phyloP scores from a whole-genome alignment of 2,797 vertebrate species.

The Vireo griseus region DNA sequence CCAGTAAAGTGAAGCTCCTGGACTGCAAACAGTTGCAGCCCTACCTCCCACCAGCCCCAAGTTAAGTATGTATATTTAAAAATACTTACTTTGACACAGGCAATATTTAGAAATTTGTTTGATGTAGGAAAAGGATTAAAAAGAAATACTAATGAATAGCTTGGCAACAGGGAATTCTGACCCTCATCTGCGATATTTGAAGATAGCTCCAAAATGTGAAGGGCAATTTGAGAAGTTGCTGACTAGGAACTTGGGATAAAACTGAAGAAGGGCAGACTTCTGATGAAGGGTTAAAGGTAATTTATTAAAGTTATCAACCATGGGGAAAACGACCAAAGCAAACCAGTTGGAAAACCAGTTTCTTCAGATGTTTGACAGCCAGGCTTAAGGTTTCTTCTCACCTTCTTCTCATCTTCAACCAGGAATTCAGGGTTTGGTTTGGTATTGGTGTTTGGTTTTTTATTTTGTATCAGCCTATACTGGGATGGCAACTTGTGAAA shows the following conservation, averaged over 20 bases:
- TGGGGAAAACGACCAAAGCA: background rate
- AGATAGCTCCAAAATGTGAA: background rate
- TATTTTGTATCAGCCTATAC: background rate
- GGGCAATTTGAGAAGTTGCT: background rate
- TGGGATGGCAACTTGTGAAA: background rate
- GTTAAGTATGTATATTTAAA: background rate
- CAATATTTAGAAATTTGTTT: background rate
- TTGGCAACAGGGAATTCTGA: background rate
- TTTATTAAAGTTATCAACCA: background rate
- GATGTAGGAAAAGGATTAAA: background rate
- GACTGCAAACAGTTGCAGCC: background rate
- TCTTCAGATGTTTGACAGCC: background rate
- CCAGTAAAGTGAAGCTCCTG: background rate
- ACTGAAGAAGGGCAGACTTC: background rate
- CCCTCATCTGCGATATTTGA: background rate
- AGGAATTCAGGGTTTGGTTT: background rate
- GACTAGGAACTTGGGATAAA: background rate
- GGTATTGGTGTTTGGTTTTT: background rate
- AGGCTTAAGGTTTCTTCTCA: background rate
- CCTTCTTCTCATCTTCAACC: background rate
- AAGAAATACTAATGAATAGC: background rate
- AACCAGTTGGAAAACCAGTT: background rate
- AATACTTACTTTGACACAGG: background rate
- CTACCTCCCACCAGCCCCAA: background rate
- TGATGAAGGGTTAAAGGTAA: background rate